phyloP scores from a whole-genome alignment of 2,797 vertebrate species.

The Morelia viridis region DNA sequence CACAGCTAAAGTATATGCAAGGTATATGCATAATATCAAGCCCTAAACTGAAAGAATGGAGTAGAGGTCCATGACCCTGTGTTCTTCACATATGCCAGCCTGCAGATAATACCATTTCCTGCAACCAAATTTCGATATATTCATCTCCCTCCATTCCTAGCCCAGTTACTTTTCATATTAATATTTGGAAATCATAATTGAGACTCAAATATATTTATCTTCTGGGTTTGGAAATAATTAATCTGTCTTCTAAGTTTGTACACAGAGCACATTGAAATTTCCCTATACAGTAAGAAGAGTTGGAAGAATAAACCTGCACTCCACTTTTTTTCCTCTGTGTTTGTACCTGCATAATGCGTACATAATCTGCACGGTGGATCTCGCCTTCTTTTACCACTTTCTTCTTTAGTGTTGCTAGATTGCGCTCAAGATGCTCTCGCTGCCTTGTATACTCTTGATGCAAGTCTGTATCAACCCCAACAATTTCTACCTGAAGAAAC shows the following conservation, averaged over 20 bases:
- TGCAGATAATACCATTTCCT: neutral
- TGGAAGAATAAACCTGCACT: neutral
- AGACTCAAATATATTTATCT: neutral
- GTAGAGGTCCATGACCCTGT: neutral
- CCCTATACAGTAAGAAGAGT: too few relatives aligned
- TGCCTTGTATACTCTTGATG: conserved; percentile 77
- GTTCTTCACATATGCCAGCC: neutral
- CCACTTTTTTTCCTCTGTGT: neutral
- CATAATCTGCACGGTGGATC: conserved; percentile 77
- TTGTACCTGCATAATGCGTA: conserved; percentile 84
- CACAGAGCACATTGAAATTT: neutral
- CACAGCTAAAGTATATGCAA: neutral
- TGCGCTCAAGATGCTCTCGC: conserved; percentile 81
- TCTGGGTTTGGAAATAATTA: neutral
- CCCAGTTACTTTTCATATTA: neutral
- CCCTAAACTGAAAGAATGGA: neutral
- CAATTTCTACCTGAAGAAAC: conserved; percentile 78
- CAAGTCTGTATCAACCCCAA: conserved; percentile 74
- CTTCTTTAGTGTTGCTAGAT: conserved; percentile 78
- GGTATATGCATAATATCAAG: neutral
- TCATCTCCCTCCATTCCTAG: neutral
- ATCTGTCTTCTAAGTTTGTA: neutral
- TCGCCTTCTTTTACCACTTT: conserved; percentile 79
- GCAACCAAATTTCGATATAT: neutral
- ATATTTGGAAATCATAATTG: neutral